Conservation (phyloP, 2,888 invertebrate species). For the Agrilus mali region DNA sequence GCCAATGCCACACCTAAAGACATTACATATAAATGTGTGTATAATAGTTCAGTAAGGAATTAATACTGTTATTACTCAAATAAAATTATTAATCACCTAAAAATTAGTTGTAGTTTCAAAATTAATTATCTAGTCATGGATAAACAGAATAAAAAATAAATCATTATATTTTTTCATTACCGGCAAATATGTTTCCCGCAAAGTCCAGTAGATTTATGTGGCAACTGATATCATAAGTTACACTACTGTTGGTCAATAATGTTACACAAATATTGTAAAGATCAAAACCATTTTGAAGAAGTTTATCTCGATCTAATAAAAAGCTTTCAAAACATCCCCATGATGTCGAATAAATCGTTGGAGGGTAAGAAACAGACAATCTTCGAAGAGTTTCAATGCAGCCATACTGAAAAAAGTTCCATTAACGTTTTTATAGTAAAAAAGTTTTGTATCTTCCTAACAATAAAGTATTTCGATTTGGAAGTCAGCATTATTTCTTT, state of each 20-base stretch:
- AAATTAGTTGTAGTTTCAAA: constrained; percentile 10
- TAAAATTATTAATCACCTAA: no score
- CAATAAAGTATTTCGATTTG: constrained; percentile 53
- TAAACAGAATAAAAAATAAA: constrained; percentile 2
- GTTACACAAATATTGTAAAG: constrained; percentile 27
- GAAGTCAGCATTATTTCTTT: constrained; percentile 44
- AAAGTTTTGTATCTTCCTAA: constrained; percentile 29
- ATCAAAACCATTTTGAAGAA: constrained; percentile 4
- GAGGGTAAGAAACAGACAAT: constrained; percentile 52
- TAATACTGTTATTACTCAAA: no score
- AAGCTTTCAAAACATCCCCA: constrained; percentile 43
- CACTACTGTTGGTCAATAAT: constrained; percentile 37
- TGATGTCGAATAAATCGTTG: constrained; percentile 51
- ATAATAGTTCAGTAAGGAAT: constrained; percentile 7
- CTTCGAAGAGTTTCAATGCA: constrained; percentile 54
- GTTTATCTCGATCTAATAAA: constrained; percentile 4
- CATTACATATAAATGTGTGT: not conserved
- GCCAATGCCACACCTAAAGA: constrained; percentile 7
- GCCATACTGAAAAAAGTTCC: constrained; percentile 38
- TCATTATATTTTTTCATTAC: constrained; percentile 21
- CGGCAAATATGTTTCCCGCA: constrained; percentile 44
- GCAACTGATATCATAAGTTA: constrained; percentile 41
- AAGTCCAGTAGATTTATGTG: constrained; percentile 38
- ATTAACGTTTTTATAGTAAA: constrained; percentile 11
- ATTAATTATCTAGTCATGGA: not conserved